Evolutionary conservation across 2,797 vertebrate genomes (phyloP).

Genomic region (Scarus forsteni): DNA sequence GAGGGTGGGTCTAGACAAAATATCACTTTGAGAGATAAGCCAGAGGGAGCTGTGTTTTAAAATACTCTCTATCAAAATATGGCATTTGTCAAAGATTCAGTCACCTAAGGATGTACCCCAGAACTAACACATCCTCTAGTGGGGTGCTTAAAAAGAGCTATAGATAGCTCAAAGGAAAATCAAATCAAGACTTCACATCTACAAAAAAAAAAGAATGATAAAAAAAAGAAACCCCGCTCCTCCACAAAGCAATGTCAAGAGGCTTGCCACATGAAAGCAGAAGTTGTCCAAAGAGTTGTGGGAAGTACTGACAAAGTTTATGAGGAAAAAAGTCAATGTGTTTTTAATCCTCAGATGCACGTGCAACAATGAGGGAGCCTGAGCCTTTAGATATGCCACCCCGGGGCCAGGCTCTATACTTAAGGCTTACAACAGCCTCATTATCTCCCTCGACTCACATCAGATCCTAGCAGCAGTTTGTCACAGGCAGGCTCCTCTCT

Average conservation of each 20-base stretch:
- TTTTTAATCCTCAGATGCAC: conserved; percentile 80
- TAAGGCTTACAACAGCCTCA: conserved; percentile 87
- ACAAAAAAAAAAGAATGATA: conserved; percentile 40
- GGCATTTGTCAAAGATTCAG: conserved; percentile 54
- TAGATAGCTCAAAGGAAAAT: conserved; percentile 76
- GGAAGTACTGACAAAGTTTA: conserved; percentile 79
- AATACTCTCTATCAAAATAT: conserved; percentile 17
- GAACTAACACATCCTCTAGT: conserved; percentile 56
- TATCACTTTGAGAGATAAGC: conserved; percentile 1
- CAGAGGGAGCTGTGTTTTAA: conserved; percentile 37
- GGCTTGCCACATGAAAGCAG: conserved; percentile 78
- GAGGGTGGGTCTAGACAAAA: too few species aligned
- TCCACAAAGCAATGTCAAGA: conserved; percentile 79
- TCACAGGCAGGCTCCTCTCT: conserved; percentile 81
- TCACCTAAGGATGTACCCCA: conserved; percentile 45
- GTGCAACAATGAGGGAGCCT: conserved; percentile 78
- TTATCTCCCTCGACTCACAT: conserved; percentile 85
- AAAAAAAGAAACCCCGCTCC: conserved; percentile 36
- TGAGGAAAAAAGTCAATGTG: conserved; percentile 74
- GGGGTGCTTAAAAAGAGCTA: conserved; percentile 67
- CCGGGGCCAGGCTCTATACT: conserved; percentile 83
- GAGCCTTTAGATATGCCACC: conserved; percentile 76
- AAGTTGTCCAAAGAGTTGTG: conserved; percentile 77
- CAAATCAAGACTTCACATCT: conserved; percentile 76
- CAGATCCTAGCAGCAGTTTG: conserved; percentile 84